phyloP scores from a whole-genome alignment of 2,797 vertebrate genomes.

The Galago senegalensis region DNA sequence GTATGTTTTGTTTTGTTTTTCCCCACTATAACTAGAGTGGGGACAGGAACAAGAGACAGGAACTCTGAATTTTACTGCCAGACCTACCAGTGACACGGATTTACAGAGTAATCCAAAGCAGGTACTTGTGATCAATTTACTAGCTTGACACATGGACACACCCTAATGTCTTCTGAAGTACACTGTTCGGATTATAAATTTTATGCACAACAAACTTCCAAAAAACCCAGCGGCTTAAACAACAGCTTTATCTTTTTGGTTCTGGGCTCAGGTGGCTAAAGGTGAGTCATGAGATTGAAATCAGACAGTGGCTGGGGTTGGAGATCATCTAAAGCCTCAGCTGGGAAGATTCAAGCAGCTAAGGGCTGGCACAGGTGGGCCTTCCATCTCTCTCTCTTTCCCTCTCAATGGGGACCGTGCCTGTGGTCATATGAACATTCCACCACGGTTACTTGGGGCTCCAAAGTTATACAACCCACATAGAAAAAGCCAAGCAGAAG shows the following conservation, averaged over 20 bases:
- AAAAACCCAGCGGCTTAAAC: not conserved
- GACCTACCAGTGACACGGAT: not conserved
- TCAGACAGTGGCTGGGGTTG: not conserved
- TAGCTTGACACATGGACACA: not conserved
- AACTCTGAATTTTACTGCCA: conserved; percentile 19
- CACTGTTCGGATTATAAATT: not conserved
- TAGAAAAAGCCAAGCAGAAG: not conserved
- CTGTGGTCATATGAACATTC: not conserved
- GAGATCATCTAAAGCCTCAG: not conserved
- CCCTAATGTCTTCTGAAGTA: not conserved
- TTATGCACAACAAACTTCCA: not conserved
- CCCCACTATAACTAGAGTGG: not conserved
- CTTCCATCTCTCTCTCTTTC: not conserved
- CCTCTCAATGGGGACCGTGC: no score
- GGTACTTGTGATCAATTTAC: not conserved
- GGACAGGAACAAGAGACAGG: not conserved
- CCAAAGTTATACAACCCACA: not conserved
- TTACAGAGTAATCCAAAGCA: not conserved
- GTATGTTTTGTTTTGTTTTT: not conserved
- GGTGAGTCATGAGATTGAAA: not conserved
- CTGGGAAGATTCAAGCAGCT: not conserved
- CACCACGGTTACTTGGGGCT: not conserved
- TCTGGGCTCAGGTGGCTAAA: not conserved
- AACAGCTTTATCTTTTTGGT: not conserved
- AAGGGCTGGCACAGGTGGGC: not conserved